Conservation (phyloP, 1,140 invertebrate species). For the Tenebrio molitor region DNA sequence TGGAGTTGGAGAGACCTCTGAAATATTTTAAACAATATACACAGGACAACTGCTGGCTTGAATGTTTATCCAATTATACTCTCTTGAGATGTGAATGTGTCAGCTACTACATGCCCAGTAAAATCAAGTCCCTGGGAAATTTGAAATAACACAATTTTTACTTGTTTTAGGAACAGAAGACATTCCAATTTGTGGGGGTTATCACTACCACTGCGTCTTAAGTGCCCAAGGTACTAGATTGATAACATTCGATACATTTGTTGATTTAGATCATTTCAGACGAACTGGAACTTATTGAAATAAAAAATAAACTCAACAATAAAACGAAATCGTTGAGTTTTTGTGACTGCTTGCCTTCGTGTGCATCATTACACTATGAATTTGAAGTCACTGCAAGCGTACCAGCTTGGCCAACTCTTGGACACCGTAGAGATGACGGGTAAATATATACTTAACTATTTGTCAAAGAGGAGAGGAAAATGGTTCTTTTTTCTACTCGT, state of each 20-base stretch:
- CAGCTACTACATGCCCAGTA: constrained; percentile 76
- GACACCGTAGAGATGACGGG: too few species aligned
- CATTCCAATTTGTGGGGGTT: background rate
- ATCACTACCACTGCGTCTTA: background rate
- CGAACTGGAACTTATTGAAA: background rate
- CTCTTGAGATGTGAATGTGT: constrained; percentile 70
- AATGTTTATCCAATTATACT: constrained; percentile 76
- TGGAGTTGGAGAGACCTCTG: constrained; percentile 71
- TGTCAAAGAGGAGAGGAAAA: too few species aligned
- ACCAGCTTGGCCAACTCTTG: too few species aligned
- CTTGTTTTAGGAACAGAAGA: background rate
- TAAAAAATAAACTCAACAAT: background rate
- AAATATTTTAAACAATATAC: constrained; percentile 72
- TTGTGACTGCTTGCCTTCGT: background rate
- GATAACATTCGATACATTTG: background rate
- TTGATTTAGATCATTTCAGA: background rate
- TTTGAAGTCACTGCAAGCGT: background rate
- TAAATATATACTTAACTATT: too few species aligned
- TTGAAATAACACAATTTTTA: too few species aligned
- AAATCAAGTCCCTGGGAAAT: too few species aligned
- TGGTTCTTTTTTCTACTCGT: too few species aligned
- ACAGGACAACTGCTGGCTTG: constrained; percentile 74
- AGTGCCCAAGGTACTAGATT: background rate
- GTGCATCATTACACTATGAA: background rate
- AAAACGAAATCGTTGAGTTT: background rate